A percentile compares a stretch with the other conserved stretches of the same genome.
Conservation (phyloP, 2,888 invertebrate genomes). For the Polymixis flavicincta region DNA sequence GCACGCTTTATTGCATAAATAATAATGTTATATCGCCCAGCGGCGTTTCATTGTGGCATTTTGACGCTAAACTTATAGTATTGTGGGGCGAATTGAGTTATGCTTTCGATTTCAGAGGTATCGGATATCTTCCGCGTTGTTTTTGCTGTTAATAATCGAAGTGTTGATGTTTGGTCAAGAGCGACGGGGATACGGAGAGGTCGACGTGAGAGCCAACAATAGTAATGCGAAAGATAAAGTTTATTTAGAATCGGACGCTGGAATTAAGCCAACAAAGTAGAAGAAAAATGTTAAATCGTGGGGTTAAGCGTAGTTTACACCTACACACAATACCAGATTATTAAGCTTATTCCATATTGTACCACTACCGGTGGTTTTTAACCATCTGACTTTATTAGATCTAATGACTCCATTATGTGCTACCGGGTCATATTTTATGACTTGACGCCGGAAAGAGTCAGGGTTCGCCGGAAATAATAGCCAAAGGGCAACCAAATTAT, state of each 20-base stretch:
- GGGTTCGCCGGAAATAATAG: not conserved
- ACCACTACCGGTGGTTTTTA: not conserved
- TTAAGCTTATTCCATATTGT: not conserved
- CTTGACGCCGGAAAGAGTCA: not conserved
- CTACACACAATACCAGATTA: not conserved
- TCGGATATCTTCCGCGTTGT: constrained; percentile 61
- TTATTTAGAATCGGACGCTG: constrained; percentile 40
- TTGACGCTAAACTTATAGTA: constrained; percentile 79
- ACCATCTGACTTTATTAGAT: not conserved
- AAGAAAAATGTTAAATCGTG: not conserved
- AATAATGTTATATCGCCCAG: constrained; percentile 89
- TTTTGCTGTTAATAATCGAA: constrained; percentile 60
- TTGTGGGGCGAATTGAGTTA: constrained; percentile 67
- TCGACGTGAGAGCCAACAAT: constrained; percentile 51
- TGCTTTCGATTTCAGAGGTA: constrained; percentile 53
- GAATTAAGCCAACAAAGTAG: constrained; percentile 15
- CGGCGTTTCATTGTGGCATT: constrained; percentile 84
- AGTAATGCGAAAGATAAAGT: constrained; percentile 27
- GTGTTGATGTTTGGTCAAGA: constrained; percentile 48
- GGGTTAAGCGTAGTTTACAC: not conserved
- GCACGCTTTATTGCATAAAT: constrained; percentile 90
- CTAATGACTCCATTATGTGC: not conserved
- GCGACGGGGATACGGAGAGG: constrained; percentile 20
- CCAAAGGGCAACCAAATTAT: not conserved
- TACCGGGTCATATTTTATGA: not conserved